These are phyloP conservation scores for Arrhopalites spinosus DNA, from an alignment of 2,888 invertebrate species.

Conservation along the genomic window DNA sequence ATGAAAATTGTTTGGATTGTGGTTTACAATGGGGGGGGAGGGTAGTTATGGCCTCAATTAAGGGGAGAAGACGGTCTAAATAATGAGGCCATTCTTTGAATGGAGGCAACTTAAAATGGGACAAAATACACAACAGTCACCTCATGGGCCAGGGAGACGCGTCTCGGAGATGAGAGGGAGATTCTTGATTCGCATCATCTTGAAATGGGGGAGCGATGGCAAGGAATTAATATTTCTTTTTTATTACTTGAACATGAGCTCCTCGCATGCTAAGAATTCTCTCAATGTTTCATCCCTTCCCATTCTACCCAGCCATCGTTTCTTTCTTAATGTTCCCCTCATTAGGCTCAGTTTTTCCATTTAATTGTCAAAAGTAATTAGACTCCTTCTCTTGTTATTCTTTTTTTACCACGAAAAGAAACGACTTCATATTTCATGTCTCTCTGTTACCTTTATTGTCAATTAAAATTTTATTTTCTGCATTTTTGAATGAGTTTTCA, in stretches of 20 bases:
- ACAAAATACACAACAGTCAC: not conserved
- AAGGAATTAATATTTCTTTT: constrained; percentile 6
- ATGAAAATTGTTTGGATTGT: too few relatives aligned
- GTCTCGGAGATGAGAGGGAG: not conserved
- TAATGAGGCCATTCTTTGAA: too few relatives aligned
- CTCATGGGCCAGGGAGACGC: too few relatives aligned
- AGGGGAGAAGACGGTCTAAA: too few relatives aligned
- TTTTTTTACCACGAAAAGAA: too few relatives aligned
- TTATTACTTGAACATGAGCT: not conserved
- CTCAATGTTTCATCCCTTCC: not conserved
- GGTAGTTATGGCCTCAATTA: too few relatives aligned
- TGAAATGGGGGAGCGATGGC: not conserved
- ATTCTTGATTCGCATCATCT: not conserved
- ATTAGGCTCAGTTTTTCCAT: constrained; percentile 4
- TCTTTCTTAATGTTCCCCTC: not conserved
- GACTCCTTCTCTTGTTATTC: not conserved
- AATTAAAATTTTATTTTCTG: too few relatives aligned
- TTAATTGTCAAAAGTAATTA: constrained; percentile 13
- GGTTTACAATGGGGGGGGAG: too few relatives aligned
- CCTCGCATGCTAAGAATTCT: not conserved
- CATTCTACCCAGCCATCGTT: not conserved
- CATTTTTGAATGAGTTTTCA: too few relatives aligned
- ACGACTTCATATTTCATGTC: too few relatives aligned
- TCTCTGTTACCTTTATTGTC: too few relatives aligned
- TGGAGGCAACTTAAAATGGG: too few relatives aligned